Percentiles rank a stretch among this genome's conserved stretches.
Evolutionary conservation across 2,888 invertebrate genomes (phyloP).

Genomic region (Drosophila histrio): DNA sequence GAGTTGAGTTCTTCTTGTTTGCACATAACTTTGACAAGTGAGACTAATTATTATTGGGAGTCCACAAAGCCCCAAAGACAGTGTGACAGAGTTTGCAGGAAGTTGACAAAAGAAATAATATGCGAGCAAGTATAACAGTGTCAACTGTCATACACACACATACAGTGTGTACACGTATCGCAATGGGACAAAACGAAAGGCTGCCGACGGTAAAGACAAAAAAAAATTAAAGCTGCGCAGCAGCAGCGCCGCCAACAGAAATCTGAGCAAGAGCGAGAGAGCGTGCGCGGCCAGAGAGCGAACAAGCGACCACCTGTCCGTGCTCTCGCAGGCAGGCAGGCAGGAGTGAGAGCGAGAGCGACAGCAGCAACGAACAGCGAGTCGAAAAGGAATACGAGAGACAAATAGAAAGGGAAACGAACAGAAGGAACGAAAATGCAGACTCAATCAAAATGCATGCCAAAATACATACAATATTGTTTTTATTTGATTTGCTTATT

Average conservation of each 20-base stretch:
- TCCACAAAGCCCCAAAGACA: constrained; percentile 10
- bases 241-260: constrained; percentile 14
- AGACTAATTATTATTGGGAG: constrained; percentile 54
- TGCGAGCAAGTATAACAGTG: constrained; percentile 50
- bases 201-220: constrained; percentile 28
- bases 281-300: constrained; percentile 5
- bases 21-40: constrained; percentile 48
- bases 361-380: constrained; percentile 46
- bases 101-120: constrained; percentile 52
- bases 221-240: constrained; percentile 37
- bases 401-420: constrained; percentile 60
- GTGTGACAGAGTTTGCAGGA: constrained; percentile 34
- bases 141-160: constrained; percentile 36
- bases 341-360: constrained; percentile 29
- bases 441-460: constrained; percentile 50
- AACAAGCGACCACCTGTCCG: constrained; percentile 69
- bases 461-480: constrained; percentile 17
- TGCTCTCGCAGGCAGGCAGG: constrained; percentile 30
- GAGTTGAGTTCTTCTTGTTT: not conserved
- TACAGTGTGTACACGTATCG: constrained; percentile 11
- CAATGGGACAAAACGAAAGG: constrained; percentile 51
- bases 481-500: constrained; percentile 14
- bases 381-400: constrained; percentile 45
- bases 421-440: constrained; percentile 45
- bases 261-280: constrained; percentile 37